Conservation (phyloP, 1,140 invertebrate species). For the Melitaea cinxia region DNA sequence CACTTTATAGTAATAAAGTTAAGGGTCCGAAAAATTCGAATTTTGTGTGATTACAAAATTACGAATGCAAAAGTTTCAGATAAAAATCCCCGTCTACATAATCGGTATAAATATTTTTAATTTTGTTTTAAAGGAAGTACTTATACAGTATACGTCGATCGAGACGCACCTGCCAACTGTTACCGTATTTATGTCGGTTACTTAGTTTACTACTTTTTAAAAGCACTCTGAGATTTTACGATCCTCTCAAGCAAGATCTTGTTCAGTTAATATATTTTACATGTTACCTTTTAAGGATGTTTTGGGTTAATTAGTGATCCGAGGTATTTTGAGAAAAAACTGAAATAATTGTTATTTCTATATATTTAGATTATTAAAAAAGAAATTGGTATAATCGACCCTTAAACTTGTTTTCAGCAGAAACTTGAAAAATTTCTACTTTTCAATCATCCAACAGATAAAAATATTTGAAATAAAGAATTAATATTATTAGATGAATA, state of each 20-base stretch:
- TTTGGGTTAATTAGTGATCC: conserved; percentile 1
- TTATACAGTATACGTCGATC: conserved; percentile 52
- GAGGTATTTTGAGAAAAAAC: not conserved
- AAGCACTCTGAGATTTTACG: conserved; percentile 58
- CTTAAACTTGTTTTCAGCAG: no score
- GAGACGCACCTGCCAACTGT: conserved; percentile 59
- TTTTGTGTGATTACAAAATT: no score
- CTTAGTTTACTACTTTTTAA: conserved; percentile 76
- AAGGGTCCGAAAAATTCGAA: no score
- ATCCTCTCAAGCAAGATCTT: conserved; percentile 27
- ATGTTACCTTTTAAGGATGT: conserved; percentile 18
- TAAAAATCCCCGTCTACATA: not conserved
- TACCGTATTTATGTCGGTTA: conserved; percentile 56
- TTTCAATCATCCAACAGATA: no score
- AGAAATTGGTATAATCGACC: no score
- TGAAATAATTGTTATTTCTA: no score
- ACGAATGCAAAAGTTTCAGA: no score
- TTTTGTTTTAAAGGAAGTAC: conserved; percentile 18
- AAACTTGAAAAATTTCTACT: no score
- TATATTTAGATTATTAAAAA: no score
- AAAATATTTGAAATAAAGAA: no score
- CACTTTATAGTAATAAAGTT: no score
- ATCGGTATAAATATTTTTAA: not conserved
- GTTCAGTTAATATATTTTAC: conserved; percentile 34
- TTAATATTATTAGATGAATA: no score